A percentile compares a stretch with the other conserved stretches of the same genome.
Conservation (phyloP, 2,888 invertebrate species). For the Spisula subtruncata region DNA sequence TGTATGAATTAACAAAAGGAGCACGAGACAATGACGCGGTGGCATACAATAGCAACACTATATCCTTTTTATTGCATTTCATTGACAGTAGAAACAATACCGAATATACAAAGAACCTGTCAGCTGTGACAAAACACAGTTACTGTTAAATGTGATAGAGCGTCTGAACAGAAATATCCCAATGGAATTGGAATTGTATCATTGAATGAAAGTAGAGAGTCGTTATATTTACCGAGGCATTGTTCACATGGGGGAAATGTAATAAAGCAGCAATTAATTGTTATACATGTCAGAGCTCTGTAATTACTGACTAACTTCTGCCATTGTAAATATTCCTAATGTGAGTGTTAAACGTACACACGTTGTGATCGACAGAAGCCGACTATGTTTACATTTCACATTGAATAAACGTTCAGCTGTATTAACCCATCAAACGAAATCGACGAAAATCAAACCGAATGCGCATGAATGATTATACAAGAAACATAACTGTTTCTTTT, state of each 20-base stretch:
- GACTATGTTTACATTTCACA: no score
- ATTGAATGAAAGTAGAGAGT: neutral
- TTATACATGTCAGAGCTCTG: neutral
- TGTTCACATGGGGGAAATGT: neutral
- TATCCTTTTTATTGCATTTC: neutral
- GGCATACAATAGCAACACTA: neutral
- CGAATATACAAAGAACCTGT: neutral
- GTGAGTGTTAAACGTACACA: no score
- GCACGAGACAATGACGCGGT: neutral
- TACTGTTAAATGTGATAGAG: neutral
- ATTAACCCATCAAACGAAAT: no score
- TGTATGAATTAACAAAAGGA: neutral
- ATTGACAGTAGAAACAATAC: conserved; percentile 4
- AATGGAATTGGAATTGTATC: neutral
- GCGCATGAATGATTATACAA: no score
- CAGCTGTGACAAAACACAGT: conserved; percentile 1
- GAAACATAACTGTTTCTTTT: no score
- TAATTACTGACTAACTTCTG: neutral
- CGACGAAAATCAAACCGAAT: no score
- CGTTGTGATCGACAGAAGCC: no score
- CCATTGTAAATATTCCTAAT: no score
- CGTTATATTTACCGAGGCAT: neutral
- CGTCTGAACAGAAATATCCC: neutral
- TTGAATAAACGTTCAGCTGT: no score
- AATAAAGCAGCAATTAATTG: neutral